A percentile compares a stretch with the other conserved stretches of the same genome.
Conservation (phyloP, 2,113 vertebrate species). For the Microcebus jonahi region DNA sequence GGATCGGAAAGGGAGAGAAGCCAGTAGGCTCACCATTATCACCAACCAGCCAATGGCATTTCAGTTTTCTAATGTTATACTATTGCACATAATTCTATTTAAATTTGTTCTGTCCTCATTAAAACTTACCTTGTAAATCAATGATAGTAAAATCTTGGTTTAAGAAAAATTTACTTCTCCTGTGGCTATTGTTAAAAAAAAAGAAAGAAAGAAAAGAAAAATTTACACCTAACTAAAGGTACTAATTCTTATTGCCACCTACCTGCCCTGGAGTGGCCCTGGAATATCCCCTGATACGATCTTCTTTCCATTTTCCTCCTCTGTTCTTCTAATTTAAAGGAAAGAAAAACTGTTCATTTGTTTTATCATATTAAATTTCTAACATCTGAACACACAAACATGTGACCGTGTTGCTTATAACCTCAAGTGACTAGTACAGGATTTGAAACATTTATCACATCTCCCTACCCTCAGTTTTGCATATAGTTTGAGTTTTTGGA, state of each 20-base stretch:
- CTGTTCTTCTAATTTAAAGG: conserved; percentile 85
- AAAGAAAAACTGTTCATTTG: conserved; percentile 55
- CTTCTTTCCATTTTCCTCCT: conserved; percentile 86
- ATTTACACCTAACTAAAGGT: background rate
- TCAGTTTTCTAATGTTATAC: background rate
- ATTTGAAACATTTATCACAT: conserved; percentile 15
- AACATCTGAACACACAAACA: background rate
- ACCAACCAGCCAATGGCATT: background rate
- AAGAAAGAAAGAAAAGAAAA: conserved; percentile 45
- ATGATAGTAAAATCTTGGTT: background rate
- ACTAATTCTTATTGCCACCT: conserved; percentile 61
- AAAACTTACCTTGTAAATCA: background rate
- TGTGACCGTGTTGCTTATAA: background rate
- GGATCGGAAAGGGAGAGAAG: background rate
- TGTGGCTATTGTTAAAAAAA: background rate
- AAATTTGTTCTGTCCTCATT: background rate
- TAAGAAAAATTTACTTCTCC: background rate
- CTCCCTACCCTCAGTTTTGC: background rate
- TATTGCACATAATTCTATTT: background rate
- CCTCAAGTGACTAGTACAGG: background rate
- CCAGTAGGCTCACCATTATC: background rate
- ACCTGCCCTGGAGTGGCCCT: conserved; percentile 96
- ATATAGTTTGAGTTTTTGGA: background rate
- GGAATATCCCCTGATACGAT: conserved; percentile 91
- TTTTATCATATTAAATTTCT: conserved; percentile 8